A percentile compares a stretch with the other conserved stretches of the same genome.
phyloP scores from a whole-genome alignment of 2,797 vertebrate genomes.

The Pantherophis alleghaniensis region DNA sequence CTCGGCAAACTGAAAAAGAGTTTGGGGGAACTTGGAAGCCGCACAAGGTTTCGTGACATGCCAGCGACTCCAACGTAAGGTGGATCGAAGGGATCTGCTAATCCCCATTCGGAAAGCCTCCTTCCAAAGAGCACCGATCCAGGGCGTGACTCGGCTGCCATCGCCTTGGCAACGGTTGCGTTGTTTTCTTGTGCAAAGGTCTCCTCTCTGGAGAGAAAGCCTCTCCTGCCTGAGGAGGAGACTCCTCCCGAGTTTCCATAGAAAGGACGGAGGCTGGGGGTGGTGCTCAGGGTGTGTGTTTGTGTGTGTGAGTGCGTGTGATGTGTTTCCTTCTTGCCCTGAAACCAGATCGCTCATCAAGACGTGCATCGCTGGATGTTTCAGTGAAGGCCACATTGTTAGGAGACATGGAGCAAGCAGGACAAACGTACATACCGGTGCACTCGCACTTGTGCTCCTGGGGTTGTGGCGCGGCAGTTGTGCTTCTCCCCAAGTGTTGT shows the following conservation, averaged over 20 bases:
- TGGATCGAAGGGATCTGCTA: background rate
- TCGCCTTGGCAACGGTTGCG: slow-evolving; percentile 41
- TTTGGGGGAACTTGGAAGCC: background rate
- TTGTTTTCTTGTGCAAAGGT: slow-evolving; percentile 28
- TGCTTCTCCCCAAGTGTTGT: background rate
- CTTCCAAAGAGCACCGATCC: background rate
- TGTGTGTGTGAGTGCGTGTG: background rate
- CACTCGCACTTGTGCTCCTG: background rate
- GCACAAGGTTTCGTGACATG: too few species aligned
- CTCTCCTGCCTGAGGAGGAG: background rate
- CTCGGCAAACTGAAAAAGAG: background rate
- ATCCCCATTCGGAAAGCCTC: background rate
- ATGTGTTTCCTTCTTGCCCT: background rate
- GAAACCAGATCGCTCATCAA: background rate
- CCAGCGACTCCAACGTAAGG: background rate
- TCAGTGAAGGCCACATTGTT: background rate
- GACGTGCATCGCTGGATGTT: too few species aligned
- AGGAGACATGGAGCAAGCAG: background rate
- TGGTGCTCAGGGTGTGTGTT: background rate
- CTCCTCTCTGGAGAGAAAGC: slow-evolving; percentile 24
- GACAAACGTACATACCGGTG: accelerated
- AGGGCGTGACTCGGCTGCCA: slow-evolving; percentile 5
- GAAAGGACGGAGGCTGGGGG: slow-evolving; percentile 22
- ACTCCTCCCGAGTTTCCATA: slow-evolving; percentile 17
- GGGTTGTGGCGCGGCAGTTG: background rate